A percentile compares a stretch with the other conserved stretches of the same genome.
These are phyloP conservation scores for Ochlodes sylvanus DNA, from an alignment of 2,888 invertebrate species.

Conservation along the genomic window DNA sequence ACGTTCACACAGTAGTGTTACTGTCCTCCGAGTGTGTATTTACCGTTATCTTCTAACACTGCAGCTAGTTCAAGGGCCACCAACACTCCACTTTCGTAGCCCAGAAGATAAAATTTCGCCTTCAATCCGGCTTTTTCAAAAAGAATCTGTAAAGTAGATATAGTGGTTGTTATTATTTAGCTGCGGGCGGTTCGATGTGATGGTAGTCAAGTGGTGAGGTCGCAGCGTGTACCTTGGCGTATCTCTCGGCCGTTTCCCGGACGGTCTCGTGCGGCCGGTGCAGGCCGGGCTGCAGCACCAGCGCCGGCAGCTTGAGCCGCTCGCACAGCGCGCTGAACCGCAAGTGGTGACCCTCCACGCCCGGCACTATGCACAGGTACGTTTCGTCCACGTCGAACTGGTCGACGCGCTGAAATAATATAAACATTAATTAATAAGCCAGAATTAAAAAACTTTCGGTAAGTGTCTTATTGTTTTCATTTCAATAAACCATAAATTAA, in stretches of 20 bases:
- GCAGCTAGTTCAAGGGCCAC: constrained; percentile 55
- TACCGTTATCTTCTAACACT: constrained; percentile 53
- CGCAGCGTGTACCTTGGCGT: constrained; percentile 48
- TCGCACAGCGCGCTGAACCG: constrained; percentile 56
- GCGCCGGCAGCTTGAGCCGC: constrained; percentile 57
- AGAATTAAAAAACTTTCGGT: too few relatives aligned
- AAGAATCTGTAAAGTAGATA: constrained; percentile 42
- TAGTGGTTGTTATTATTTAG: not conserved
- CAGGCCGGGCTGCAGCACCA: constrained; percentile 58
- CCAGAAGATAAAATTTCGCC: constrained; percentile 51
- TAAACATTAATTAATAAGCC: too few relatives aligned
- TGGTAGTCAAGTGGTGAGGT: too few relatives aligned
- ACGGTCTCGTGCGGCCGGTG: constrained; percentile 53
- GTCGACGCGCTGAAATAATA: constrained; percentile 52
- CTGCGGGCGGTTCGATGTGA: too few relatives aligned
- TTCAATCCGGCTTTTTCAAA: constrained; percentile 44
- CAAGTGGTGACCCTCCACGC: constrained; percentile 57
- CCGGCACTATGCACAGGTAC: constrained; percentile 60
- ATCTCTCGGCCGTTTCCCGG: constrained; percentile 54
- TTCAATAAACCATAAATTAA: too few relatives aligned
- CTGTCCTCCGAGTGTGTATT: not conserved
- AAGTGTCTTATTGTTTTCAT: too few relatives aligned
- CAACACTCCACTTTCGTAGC: constrained; percentile 54
- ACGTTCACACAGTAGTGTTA: too few relatives aligned
- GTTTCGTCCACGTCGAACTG: constrained; percentile 53